Conservation (phyloP, 1,140 invertebrate genomes). For the Reticulitermes speratus region DNA sequence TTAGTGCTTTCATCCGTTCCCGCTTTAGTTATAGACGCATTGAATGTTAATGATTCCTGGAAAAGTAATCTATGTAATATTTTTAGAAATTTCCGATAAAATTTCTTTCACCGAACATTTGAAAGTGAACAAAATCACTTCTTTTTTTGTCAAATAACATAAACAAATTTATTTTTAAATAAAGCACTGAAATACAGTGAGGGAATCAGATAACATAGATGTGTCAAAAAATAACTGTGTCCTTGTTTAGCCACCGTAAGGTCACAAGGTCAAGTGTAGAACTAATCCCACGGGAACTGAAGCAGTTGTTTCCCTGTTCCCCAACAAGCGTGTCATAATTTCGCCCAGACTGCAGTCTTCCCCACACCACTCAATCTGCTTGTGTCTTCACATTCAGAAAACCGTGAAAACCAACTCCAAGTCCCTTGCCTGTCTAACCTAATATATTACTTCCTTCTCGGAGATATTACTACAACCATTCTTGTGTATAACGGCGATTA, state of each 20-base stretch:
- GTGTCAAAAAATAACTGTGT: too few relatives aligned
- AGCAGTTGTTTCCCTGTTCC: not conserved
- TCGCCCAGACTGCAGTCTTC: not conserved
- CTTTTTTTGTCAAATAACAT: too few relatives aligned
- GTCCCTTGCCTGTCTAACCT: not conserved
- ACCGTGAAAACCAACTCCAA: not conserved
- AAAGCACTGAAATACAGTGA: too few relatives aligned
- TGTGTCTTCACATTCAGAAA: not conserved
- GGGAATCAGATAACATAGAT: too few relatives aligned
- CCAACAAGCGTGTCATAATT: not conserved
- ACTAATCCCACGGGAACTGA: not conserved
- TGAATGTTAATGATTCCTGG: too few relatives aligned
- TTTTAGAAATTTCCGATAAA: too few relatives aligned
- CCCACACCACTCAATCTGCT: not conserved
- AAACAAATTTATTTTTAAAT: too few relatives aligned
- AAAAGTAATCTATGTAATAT: too few relatives aligned
- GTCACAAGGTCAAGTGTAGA: not conserved
- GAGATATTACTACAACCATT: not conserved
- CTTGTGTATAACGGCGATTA: not conserved
- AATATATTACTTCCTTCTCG: conserved; percentile 13
- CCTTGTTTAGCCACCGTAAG: not conserved
- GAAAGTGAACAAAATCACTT: too few relatives aligned
- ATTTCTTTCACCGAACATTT: too few relatives aligned
- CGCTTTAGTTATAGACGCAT: too few relatives aligned
- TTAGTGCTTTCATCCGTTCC: too few relatives aligned